Evolutionary conservation across 2,888 invertebrate species (phyloP).

Genomic region (Papilio demoleus): DNA sequence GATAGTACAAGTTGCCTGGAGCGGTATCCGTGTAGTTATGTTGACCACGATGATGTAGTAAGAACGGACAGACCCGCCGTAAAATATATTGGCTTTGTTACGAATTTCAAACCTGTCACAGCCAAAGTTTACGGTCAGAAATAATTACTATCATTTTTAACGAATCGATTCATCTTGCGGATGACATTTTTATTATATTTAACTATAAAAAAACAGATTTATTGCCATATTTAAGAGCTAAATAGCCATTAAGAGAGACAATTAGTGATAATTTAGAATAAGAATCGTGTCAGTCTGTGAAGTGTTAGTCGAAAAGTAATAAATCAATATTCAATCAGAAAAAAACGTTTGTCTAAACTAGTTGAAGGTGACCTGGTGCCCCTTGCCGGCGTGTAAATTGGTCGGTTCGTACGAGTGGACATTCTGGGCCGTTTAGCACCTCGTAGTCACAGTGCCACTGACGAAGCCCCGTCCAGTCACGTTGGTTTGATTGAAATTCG

Average conservation of each 20-base stretch:
- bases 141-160: no score
- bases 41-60: constrained; percentile 1
- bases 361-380: constrained; percentile 24
- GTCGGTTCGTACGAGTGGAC: constrained; percentile 56
- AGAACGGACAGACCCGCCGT: background rate
- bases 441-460: constrained; percentile 43
- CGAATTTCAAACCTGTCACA: background rate
- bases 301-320: background rate
- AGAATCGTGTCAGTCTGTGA: no score
- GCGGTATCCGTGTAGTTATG: constrained; percentile 57
- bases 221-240: no score
- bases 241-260: no score
- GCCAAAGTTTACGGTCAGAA: no score
- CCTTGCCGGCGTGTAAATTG: constrained; percentile 64
- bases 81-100: background rate
- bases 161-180: no score
- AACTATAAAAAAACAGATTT: no score
- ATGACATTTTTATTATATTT: no score
- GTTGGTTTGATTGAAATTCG: constrained; percentile 35
- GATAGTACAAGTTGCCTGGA: constrained; percentile 56
- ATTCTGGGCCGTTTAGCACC: constrained; percentile 70
- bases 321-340: background rate
- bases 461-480: constrained; percentile 37
- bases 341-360: constrained; percentile 1
- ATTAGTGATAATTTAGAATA: no score